Conservation (phyloP, 1,140 invertebrate genomes). For the Cydia fagiglandana region DNA sequence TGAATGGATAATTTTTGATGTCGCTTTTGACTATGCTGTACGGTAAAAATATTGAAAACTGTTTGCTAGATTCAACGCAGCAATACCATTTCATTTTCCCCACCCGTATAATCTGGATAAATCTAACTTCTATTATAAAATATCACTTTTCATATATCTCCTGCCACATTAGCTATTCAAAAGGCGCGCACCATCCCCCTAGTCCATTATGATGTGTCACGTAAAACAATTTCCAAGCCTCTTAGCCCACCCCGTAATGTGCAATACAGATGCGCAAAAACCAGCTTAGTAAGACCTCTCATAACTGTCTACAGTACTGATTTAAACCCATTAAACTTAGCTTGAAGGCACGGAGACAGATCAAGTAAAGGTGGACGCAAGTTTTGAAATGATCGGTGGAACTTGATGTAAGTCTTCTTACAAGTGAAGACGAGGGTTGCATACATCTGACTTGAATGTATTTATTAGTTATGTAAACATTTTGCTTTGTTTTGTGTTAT, state of each 20-base stretch:
- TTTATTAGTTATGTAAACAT: slow-evolving; percentile 15
- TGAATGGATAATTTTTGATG: too few species aligned
- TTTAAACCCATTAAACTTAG: background rate
- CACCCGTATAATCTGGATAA: background rate
- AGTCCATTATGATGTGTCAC: slow-evolving; percentile 70
- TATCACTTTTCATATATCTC: slow-evolving; percentile 21
- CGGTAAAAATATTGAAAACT: background rate
- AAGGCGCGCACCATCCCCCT: slow-evolving; percentile 26
- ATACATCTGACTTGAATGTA: slow-evolving; percentile 19
- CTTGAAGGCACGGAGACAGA: background rate
- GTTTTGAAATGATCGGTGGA: slow-evolving; percentile 21
- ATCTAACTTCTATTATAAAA: slow-evolving; percentile 9
- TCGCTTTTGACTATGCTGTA: too few species aligned
- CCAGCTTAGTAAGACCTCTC: background rate
- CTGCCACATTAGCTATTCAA: slow-evolving; percentile 29
- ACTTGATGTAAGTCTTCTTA: slow-evolving; percentile 23
- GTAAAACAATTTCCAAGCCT: slow-evolving; percentile 73
- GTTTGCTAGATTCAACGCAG: background rate
- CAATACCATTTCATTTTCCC: background rate
- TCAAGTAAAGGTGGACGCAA: slow-evolving; percentile 1
- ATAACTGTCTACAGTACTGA: background rate
- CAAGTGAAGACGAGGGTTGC: slow-evolving; percentile 2
- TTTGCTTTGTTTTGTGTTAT: background rate
- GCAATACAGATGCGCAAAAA: slow-evolving; percentile 2
- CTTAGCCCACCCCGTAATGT: slow-evolving; percentile 48